Conservation (phyloP, 1,140 invertebrate species). For the Hestina assimilis region DNA sequence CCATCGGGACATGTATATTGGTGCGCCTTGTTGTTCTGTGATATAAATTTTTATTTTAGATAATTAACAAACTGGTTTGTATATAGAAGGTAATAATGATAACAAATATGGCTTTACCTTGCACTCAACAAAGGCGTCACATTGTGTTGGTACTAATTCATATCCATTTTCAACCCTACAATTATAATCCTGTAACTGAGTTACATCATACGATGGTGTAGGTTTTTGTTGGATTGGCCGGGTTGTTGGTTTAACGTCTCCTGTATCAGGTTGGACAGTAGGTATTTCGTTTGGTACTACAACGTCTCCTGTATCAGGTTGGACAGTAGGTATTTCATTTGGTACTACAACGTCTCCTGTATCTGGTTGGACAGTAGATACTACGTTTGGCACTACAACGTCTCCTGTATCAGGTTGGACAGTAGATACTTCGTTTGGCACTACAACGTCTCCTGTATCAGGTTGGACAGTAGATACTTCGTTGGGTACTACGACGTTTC, state of each 20-base stretch:
- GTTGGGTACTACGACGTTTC: too few species aligned
- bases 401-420: too few species aligned
- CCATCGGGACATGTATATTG: constrained; percentile 45
- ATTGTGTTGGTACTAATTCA: constrained; percentile 37
- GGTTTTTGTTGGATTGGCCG: background rate
- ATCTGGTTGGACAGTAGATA: too few species aligned
- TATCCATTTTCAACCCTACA: constrained; percentile 37
- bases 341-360: too few species aligned
- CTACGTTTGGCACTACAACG: too few species aligned
- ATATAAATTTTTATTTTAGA: constrained; percentile 10
- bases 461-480: too few species aligned
- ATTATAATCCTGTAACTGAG: constrained; percentile 25
- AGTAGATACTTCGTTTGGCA: too few species aligned
- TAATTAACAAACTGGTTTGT: background rate
- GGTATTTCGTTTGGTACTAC: too few species aligned
- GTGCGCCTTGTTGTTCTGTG: constrained; percentile 35
- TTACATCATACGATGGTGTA: background rate
- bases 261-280: background rate
- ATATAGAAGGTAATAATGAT: background rate
- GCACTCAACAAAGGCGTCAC: constrained; percentile 51
- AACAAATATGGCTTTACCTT: constrained; percentile 33
- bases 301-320: too few species aligned
- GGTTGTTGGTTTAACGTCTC: background rate
- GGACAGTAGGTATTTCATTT: too few species aligned
- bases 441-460: too few species aligned